A percentile compares a stretch with the other conserved stretches of the same genome.
Conservation (phyloP, 2,797 vertebrate genomes). For the Allobates femoralis region DNA sequence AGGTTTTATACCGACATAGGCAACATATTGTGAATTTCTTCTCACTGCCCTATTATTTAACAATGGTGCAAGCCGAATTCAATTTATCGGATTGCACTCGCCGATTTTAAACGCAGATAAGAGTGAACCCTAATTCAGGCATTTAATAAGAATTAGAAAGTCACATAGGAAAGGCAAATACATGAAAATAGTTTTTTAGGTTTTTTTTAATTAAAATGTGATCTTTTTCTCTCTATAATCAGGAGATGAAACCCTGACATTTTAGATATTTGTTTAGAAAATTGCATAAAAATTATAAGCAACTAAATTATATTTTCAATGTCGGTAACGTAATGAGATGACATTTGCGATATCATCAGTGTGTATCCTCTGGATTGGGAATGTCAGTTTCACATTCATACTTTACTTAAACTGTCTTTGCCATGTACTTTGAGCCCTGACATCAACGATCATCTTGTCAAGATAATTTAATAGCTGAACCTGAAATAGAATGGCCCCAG, state of each 20-base stretch:
- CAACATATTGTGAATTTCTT: too few relatives aligned
- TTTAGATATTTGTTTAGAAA: conserved; percentile 2
- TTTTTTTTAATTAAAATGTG: not conserved
- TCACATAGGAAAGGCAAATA: not conserved
- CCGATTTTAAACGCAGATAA: too few relatives aligned
- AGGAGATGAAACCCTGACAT: not conserved
- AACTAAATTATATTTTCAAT: conserved; percentile 30
- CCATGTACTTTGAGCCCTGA: conserved; percentile 64
- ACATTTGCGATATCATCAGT: conserved; percentile 52
- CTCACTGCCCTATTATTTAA: too few relatives aligned
- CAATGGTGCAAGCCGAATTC: too few relatives aligned
- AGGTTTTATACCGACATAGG: too few relatives aligned
- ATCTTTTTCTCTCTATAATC: not conserved
- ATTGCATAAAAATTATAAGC: conserved; percentile 15
- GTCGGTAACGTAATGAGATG: conserved; percentile 46
- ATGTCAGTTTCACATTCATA: conserved; percentile 64
- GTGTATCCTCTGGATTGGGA: conserved; percentile 4
- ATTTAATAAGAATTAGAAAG: not conserved
- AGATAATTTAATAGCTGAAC: conserved; percentile 64
- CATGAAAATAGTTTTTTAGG: not conserved
- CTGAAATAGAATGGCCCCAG: conserved; percentile 62
- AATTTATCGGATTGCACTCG: too few relatives aligned
- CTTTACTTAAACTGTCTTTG: conserved; percentile 61
- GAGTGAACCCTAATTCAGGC: not conserved
- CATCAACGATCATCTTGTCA: conserved; percentile 64